Percentiles rank a stretch among this genome's conserved stretches.
phyloP scores from a whole-genome alignment of 2,113 vertebrate genomes.

The Maccullochella peelii region DNA sequence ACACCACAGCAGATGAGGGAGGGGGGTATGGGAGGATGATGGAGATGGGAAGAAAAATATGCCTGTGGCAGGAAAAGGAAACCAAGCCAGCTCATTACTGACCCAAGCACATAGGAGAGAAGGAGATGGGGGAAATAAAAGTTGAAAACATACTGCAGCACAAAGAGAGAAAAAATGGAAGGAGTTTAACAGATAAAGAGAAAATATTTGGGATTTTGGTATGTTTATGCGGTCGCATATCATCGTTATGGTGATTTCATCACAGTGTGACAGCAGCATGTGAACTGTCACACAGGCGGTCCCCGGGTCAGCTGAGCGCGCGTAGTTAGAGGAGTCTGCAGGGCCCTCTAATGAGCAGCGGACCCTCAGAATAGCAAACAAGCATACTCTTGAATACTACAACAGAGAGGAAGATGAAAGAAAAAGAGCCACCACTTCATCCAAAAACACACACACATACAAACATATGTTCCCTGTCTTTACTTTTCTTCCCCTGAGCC shows the following conservation, averaged over 20 bases:
- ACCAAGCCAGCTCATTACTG: conserved; percentile 74
- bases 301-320: conserved; percentile 64
- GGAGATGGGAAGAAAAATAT: conserved; percentile 57
- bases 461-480: conserved; percentile 11
- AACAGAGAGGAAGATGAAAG: conserved; percentile 37
- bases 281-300: conserved; percentile 39
- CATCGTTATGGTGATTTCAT: conserved; percentile 80
- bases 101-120: conserved; percentile 49
- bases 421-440: conserved; percentile 5
- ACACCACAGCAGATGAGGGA: conserved; percentile 47
- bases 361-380: conserved; percentile 53
- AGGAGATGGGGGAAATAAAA: conserved; percentile 42
- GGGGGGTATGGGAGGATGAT: conserved; percentile 39
- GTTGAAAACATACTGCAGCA: conserved; percentile 44
- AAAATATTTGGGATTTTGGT: conserved; percentile 27
- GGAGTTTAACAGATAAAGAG: conserved; percentile 20
- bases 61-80: conserved; percentile 66
- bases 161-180: conserved; percentile 1
- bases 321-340: conserved; percentile 43
- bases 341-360: conserved; percentile 76
- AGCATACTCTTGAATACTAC: conserved; percentile 30
- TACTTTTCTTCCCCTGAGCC: conserved; percentile 2
- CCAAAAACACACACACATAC: conserved; percentile 1
- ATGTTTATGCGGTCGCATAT: conserved; percentile 6
- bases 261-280: conserved; percentile 74